Evolutionary conservation across 2,888 invertebrate species (phyloP).

Genomic region (Chelonus formosanus): DNA sequence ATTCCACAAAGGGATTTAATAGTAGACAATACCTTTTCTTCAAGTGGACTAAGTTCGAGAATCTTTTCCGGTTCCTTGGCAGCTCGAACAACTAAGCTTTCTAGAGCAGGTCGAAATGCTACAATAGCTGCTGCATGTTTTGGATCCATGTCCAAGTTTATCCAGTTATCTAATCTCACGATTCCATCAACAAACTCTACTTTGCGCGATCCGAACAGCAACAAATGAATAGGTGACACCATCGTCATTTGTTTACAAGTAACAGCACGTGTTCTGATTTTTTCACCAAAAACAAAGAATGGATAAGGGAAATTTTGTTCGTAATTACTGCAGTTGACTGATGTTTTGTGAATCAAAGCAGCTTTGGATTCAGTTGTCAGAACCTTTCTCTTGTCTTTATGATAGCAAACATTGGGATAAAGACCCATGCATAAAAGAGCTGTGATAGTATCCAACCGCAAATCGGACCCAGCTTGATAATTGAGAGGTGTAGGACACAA

Average conservation of each 20-base stretch:
- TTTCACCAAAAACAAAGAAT: conserved; percentile 97
- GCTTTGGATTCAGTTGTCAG: conserved; percentile 94
- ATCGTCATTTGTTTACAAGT: conserved; percentile 97
- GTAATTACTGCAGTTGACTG: conserved; percentile 89
- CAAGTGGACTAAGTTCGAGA: conserved; percentile 71
- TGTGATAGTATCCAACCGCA: conserved; percentile 82
- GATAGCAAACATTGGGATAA: conserved; percentile 96
- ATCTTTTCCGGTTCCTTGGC: conserved; percentile 83
- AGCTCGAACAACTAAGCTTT: conserved; percentile 82
- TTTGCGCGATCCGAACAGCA: conserved; percentile 92
- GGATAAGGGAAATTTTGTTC: conserved; percentile 90
- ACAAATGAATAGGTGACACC: conserved; percentile 91
- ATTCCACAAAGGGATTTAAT: conserved; percentile 80
- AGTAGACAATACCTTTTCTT: conserved; percentile 76
- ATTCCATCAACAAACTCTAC: conserved; percentile 80
- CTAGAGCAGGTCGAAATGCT: conserved; percentile 88
- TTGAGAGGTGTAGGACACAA: conserved; percentile 79
- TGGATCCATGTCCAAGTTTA: conserved; percentile 87
- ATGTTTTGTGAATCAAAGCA: conserved; percentile 95
- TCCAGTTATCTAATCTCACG: conserved; percentile 92
- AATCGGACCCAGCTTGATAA: conserved; percentile 78
- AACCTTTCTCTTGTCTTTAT: conserved; percentile 95
- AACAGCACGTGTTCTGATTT: conserved; percentile 94
- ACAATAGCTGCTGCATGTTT: conserved; percentile 81
- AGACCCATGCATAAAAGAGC: conserved; percentile 89